Conservation (phyloP, 2,113 vertebrate species). For the Uria lomvia region DNA sequence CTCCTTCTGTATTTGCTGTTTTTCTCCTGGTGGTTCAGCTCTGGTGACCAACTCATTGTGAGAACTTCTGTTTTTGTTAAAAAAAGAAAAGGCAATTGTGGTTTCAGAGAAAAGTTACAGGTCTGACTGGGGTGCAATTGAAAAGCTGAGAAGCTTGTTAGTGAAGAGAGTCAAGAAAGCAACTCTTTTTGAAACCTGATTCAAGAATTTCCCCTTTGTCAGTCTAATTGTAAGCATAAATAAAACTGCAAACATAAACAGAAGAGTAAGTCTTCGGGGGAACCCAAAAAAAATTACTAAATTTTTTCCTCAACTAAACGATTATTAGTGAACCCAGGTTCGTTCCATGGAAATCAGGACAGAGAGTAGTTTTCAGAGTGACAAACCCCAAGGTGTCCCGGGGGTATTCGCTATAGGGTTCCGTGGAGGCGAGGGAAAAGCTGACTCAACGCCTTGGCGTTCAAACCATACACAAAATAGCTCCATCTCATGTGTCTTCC, state of each 20-base stretch:
- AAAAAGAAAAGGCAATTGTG: not conserved
- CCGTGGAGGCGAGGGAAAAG: not conserved
- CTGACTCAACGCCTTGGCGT: slow-evolving; percentile 8
- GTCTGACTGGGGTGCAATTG: not conserved
- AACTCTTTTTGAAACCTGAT: not conserved
- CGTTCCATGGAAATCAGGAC: not conserved
- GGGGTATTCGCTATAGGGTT: not conserved
- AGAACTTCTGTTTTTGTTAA: not conserved
- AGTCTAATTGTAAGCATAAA: not conserved
- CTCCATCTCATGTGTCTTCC: not conserved
- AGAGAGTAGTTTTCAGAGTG: not conserved
- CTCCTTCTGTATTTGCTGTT: not conserved
- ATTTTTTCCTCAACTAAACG: not conserved
- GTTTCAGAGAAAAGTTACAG: not conserved
- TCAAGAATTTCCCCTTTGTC: not conserved
- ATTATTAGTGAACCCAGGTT: not conserved
- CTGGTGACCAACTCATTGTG: not conserved
- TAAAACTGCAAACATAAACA: not conserved
- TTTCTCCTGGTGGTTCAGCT: not conserved
- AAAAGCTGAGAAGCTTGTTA: not conserved
- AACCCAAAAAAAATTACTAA: not conserved
- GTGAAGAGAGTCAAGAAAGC: not conserved
- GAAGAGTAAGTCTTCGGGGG: not conserved
- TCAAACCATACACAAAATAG: slow-evolving; percentile 9
- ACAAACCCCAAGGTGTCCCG: not conserved